Percentiles rank a stretch among this genome's conserved stretches.
These are phyloP conservation scores for Bruchidius siliquastri DNA, from an alignment of 2,888 invertebrate species.

Conservation along the genomic window DNA sequence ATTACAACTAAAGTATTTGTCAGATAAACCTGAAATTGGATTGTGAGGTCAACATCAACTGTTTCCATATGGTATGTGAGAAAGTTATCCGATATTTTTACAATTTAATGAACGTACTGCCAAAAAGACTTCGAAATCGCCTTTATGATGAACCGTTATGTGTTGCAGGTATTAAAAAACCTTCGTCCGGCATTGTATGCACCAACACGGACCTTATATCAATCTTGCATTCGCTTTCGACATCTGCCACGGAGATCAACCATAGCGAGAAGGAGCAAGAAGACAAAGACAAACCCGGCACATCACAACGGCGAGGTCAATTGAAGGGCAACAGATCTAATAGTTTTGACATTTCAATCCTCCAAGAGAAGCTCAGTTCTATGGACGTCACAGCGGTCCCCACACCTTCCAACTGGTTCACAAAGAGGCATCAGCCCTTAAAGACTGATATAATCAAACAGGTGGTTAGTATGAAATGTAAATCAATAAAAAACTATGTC, in stretches of 20 bases:
- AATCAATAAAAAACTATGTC: too few relatives aligned
- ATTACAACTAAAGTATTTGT: too few relatives aligned
- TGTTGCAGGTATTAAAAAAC: slow-evolving; percentile 8
- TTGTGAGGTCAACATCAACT: too few relatives aligned
- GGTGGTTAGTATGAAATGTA: slow-evolving; percentile 1
- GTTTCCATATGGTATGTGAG: too few relatives aligned
- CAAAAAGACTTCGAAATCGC: too few relatives aligned
- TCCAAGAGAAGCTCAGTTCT: slow-evolving; percentile 50
- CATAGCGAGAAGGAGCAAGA: slow-evolving; percentile 51
- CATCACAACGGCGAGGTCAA: slow-evolving; percentile 1
- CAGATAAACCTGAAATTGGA: too few relatives aligned
- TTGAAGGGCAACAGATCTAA: slow-evolving; percentile 59
- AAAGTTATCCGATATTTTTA: too few relatives aligned
- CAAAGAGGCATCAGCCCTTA: slow-evolving; percentile 68
- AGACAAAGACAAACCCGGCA: slow-evolving; percentile 46
- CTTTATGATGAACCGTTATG: too few relatives aligned
- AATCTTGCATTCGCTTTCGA: slow-evolving; percentile 73
- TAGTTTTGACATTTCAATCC: slow-evolving; percentile 77
- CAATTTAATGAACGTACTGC: too few relatives aligned
- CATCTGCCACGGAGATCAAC: slow-evolving; percentile 76
- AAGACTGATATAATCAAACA: slow-evolving; percentile 27
- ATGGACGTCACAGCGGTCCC: slow-evolving; percentile 27
- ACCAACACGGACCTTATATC: slow-evolving; percentile 77
- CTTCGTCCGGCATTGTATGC: slow-evolving; percentile 63
- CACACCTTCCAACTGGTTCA: slow-evolving; percentile 67